phyloP scores from a whole-genome alignment of 2,113 vertebrate genomes.

The Megaceryle maxima region DNA sequence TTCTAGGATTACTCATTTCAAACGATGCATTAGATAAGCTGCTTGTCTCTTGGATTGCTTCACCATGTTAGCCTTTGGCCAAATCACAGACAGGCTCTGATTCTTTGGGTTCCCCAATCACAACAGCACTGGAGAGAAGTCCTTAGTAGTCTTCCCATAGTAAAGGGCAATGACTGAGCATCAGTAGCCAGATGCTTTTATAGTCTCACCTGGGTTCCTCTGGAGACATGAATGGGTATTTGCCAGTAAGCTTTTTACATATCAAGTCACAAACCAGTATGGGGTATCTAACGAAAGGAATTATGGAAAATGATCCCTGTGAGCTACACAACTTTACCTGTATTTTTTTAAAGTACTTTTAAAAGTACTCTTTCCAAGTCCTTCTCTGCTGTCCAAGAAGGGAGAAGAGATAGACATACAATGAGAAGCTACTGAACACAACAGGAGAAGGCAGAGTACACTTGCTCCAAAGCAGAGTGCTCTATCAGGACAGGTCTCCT shows the following conservation, averaged over 20 bases:
- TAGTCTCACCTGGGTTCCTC: not conserved
- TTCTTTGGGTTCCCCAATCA: not conserved
- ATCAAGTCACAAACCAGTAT: not conserved
- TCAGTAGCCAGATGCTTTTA: not conserved
- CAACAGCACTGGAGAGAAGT: not conserved
- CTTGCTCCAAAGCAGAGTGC: not conserved
- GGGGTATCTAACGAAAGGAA: not conserved
- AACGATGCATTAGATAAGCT: not conserved
- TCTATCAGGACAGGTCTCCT: not conserved
- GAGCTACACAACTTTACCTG: not conserved
- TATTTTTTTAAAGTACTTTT: not conserved
- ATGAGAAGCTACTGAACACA: not conserved
- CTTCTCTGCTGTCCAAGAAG: not conserved
- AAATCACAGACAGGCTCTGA: not conserved
- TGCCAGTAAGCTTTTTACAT: not conserved
- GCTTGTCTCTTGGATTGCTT: not conserved
- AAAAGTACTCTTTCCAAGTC: not conserved
- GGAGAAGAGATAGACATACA: not conserved
- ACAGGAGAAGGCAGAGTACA: not conserved
- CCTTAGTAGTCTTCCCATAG: not conserved
- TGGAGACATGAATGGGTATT: not conserved
- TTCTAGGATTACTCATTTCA: not conserved
- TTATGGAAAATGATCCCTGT: not conserved
- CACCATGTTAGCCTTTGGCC: not conserved
- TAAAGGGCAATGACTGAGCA: not conserved